These are phyloP conservation scores for Chroicocephalus ridibundus DNA, from an alignment of 2,113 vertebrate species.

Conservation along the genomic window DNA sequence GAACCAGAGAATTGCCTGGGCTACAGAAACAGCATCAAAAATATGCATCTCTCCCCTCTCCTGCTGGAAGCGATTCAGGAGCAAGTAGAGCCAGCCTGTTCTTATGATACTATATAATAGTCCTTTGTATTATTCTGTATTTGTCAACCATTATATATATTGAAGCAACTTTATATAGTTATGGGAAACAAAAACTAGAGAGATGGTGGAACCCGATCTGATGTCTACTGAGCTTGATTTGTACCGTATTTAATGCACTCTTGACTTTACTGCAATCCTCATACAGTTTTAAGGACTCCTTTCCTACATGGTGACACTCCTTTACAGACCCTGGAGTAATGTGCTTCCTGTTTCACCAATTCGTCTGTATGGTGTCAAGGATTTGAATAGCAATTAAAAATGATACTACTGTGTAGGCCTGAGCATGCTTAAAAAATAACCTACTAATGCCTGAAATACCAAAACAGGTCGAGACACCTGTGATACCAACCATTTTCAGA, in stretches of 20 bases:
- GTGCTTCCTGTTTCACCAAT: not conserved
- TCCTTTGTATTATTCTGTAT: not conserved
- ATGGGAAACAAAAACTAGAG: not conserved
- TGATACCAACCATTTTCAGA: not conserved
- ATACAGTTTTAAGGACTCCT: not conserved
- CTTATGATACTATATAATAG: not conserved
- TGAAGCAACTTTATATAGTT: not conserved
- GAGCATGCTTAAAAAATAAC: not conserved
- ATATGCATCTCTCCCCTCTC: not conserved
- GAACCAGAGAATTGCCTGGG: not conserved
- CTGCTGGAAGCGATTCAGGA: not conserved
- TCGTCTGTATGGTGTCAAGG: not conserved
- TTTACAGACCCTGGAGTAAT: not conserved
- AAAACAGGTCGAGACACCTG: not conserved
- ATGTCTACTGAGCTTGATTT: not conserved
- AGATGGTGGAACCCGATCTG: not conserved
- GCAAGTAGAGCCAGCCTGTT: not conserved
- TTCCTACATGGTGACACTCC: not conserved
- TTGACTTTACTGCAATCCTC: not conserved
- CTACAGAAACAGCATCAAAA: not conserved
- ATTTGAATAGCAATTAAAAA: not conserved
- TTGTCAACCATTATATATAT: not conserved
- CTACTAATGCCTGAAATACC: not conserved
- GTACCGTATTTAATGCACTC: not conserved
- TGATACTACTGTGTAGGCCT: not conserved